Percentiles rank a stretch among this genome's conserved stretches.
Evolutionary conservation across 2,888 invertebrate genomes (phyloP).

Genomic region (Idaea aversata): DNA sequence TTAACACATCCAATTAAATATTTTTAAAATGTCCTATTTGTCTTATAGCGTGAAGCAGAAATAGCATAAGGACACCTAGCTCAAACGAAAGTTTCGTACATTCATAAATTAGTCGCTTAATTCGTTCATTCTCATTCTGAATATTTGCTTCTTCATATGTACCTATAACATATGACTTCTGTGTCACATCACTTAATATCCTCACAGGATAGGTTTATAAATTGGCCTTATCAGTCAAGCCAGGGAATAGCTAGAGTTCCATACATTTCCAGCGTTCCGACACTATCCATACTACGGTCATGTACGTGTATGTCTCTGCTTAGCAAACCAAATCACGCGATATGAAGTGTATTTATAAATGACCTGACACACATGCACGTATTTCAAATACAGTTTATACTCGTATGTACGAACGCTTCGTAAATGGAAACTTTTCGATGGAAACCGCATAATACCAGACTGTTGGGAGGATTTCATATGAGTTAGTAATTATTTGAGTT

Average conservation of each 20-base stretch:
- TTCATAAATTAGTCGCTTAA: too few relatives aligned
- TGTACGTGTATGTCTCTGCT: constrained; percentile 42
- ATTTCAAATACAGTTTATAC: constrained; percentile 11
- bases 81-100: too few relatives aligned
- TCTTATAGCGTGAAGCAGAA: not conserved
- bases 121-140: too few relatives aligned
- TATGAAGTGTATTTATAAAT: constrained; percentile 49
- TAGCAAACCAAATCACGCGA: constrained; percentile 64
- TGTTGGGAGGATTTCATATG: constrained; percentile 17
- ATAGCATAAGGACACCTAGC: too few relatives aligned
- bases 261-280: constrained; percentile 46
- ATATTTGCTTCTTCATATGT: too few relatives aligned
- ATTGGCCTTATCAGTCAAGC: constrained; percentile 48
- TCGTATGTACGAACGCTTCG: constrained; percentile 10
- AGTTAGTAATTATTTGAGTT: constrained; percentile 21
- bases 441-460: constrained; percentile 13
- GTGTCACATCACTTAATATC: constrained; percentile 36
- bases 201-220: constrained; percentile 36
- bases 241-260: constrained; percentile 43
- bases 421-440: constrained; percentile 16
- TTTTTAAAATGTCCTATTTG: not conserved
- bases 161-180: not conserved
- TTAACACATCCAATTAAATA: not conserved
- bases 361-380: constrained; percentile 22
- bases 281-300: constrained; percentile 36